Percentiles rank a stretch among this genome's conserved stretches.
These are phyloP conservation scores for Alectoris magna DNA, from an alignment of 2,797 vertebrate genomes.

Conservation along the genomic window DNA sequence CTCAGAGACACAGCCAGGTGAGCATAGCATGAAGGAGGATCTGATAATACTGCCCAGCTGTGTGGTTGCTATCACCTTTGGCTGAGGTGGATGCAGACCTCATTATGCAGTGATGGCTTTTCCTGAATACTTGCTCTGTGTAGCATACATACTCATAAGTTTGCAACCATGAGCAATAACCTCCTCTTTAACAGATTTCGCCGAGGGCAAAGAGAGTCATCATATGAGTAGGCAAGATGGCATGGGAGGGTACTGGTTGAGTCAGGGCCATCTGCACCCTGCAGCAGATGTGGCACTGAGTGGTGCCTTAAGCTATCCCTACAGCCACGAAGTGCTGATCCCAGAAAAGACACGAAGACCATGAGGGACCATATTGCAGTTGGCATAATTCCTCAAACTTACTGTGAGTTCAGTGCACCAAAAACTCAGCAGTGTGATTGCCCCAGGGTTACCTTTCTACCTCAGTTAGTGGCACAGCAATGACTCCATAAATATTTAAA, in stretches of 20 bases:
- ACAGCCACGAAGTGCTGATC: not conserved
- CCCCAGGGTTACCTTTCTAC: not conserved
- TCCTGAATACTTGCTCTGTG: not conserved
- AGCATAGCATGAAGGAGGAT: not conserved
- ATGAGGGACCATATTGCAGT: not conserved
- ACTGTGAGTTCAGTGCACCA: not conserved
- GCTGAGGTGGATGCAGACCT: not conserved
- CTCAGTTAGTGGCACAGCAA: not conserved
- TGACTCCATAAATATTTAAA: not conserved
- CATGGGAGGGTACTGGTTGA: not conserved
- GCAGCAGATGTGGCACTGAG: not conserved
- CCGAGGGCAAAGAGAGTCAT: not conserved
- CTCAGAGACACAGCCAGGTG: not conserved
- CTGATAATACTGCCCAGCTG: fast-evolving
- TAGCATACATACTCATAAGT: not conserved
- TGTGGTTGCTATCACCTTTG: not conserved
- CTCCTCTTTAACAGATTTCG: not conserved
- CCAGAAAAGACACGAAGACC: not conserved
- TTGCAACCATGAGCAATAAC: not conserved
- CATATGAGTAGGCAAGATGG: not conserved
- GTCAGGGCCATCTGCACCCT: not conserved
- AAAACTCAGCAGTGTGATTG: not conserved
- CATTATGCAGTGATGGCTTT: not conserved
- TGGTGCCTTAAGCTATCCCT: not conserved
- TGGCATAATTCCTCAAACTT: not conserved